A percentile compares a stretch with the other conserved stretches of the same genome.
phyloP scores from a whole-genome alignment of 2,113 vertebrate genomes.

The Lepisosteus osseus region DNA sequence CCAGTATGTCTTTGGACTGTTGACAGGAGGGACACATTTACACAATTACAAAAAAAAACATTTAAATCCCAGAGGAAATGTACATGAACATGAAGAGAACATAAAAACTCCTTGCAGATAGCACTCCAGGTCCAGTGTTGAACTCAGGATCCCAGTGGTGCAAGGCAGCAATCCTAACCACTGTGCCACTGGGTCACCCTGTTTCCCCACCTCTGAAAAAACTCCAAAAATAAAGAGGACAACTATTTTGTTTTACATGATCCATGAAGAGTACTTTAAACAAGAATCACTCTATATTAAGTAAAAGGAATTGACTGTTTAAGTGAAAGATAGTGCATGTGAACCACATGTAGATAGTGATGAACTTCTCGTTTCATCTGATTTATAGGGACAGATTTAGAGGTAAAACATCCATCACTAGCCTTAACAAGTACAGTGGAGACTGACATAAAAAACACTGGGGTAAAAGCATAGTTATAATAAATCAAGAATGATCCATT shows the following conservation, averaged over 20 bases:
- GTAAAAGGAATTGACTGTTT: constrained; percentile 4
- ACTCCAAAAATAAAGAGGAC: constrained; percentile 6
- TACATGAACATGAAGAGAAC: too few relatives aligned
- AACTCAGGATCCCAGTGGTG: too few relatives aligned
- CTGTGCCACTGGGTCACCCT: too few relatives aligned
- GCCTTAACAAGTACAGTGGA: neutral
- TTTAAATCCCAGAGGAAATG: too few relatives aligned
- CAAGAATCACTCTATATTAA: neutral
- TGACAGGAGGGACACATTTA: too few relatives aligned
- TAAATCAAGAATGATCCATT: constrained; percentile 10
- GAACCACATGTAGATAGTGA: neutral
- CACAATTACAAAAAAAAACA: too few relatives aligned
- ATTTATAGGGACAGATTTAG: constrained; percentile 4
- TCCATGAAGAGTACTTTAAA: constrained; percentile 7
- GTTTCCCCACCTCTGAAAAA: too few relatives aligned
- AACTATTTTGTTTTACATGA: constrained; percentile 4
- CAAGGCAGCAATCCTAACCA: too few relatives aligned
- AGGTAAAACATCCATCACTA: constrained; percentile 1
- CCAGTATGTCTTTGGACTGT: too few relatives aligned
- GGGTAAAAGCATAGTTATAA: constrained; percentile 5
- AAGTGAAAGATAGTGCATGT: neutral
- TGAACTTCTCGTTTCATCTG: neutral
- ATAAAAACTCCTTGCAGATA: too few relatives aligned
- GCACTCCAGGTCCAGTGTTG: too few relatives aligned
- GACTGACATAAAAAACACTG: neutral